phyloP scores from a whole-genome alignment of 1,140 invertebrate species.

The Drosophila obscura region DNA sequence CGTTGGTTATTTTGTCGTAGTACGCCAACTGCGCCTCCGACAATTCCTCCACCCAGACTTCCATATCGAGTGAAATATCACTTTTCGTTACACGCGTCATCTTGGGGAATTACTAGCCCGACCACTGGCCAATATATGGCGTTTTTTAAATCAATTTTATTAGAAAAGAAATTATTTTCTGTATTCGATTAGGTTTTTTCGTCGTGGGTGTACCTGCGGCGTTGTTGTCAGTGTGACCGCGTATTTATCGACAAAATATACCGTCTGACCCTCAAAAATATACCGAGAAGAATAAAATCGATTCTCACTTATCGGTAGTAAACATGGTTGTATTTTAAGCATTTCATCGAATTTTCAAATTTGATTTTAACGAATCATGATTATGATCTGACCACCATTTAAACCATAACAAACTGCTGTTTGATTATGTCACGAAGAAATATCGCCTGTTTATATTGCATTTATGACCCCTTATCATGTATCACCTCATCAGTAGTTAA shows the following conservation, averaged over 20 bases:
- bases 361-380: too few relatives aligned
- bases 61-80: slow-evolving; percentile 86
- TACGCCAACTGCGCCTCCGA: slow-evolving; percentile 86
- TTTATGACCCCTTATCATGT: slow-evolving; percentile 32
- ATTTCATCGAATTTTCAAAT: too few relatives aligned
- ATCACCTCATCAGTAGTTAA: slow-evolving; percentile 15
- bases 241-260: background rate
- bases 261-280: too few relatives aligned
- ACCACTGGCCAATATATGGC: slow-evolving; percentile 31
- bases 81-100: slow-evolving; percentile 79
- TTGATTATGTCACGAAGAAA: slow-evolving; percentile 22
- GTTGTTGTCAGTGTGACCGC: slow-evolving; percentile 20
- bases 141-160: slow-evolving; percentile 15
- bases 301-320: too few relatives aligned
- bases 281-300: too few relatives aligned
- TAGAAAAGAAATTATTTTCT: slow-evolving; percentile 11
- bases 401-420: background rate
- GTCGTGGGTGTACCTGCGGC: slow-evolving; percentile 60
- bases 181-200: slow-evolving; percentile 41
- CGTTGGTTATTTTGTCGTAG: slow-evolving; percentile 86
- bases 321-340: too few relatives aligned
- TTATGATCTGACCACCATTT: too few relatives aligned
- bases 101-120: slow-evolving; percentile 23
- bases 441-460: slow-evolving; percentile 9
- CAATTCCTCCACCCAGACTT: slow-evolving; percentile 88